Conservation (phyloP, 2,888 invertebrate genomes). For the Mythimna ferrago region DNA sequence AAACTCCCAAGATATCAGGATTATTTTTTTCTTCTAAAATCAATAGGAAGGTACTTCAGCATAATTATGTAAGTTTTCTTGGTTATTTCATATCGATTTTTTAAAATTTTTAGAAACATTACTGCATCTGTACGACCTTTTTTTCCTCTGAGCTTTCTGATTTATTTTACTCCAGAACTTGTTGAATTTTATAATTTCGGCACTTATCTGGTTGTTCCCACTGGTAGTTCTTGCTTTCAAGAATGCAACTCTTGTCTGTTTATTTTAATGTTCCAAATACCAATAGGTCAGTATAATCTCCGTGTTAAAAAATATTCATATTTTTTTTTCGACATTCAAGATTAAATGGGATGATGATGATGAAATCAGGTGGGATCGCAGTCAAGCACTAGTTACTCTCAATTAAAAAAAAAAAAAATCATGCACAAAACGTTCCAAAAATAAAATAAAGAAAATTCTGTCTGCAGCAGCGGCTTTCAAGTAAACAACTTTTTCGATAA, state of each 20-base stretch:
- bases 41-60: not conserved
- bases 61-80: not conserved
- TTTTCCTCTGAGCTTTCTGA: not conserved
- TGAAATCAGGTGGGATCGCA: no score
- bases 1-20: not conserved
- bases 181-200: not conserved
- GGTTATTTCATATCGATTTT: not conserved
- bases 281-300: no score
- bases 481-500: conserved; percentile 21
- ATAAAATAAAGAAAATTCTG: not conserved
- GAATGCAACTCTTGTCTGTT: no score
- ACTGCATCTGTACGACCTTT: no score
- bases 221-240: not conserved
- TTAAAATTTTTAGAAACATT: not conserved
- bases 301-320: no score
- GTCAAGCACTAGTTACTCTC: no score
- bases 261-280: no score
- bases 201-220: not conserved
- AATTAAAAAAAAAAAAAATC: no score
- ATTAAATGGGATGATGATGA: no score
- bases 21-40: conserved; percentile 14
- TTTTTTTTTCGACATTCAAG: not conserved
- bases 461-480: not conserved
- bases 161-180: not conserved
- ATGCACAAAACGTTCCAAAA: not conserved